Evolutionary conservation across 2,113 vertebrate genomes (phyloP).

Genomic region (Trachemys scripta): DNA sequence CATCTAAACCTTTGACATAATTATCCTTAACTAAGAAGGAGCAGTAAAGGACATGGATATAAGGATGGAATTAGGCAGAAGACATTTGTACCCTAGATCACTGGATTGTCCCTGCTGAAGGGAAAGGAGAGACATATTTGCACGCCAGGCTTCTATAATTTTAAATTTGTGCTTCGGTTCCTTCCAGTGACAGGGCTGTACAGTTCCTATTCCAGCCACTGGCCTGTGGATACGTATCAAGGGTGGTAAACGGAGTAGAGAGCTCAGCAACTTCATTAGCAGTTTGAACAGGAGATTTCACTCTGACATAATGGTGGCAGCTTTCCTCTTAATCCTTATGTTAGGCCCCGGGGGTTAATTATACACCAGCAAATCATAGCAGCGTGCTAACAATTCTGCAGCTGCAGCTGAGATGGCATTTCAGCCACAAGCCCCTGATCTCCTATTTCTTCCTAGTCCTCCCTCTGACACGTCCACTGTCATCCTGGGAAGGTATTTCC

Average conservation of each 20-base stretch:
- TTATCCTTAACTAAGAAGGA: background rate
- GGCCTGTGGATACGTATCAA: background rate
- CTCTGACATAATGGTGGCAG: background rate
- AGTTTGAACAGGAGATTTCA: background rate
- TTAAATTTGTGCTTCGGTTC: background rate
- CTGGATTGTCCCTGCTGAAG: too few species aligned
- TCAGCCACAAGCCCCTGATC: background rate
- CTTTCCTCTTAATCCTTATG: rapidly evolving
- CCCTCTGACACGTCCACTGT: rapidly evolving
- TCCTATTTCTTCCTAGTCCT: background rate
- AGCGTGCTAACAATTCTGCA: background rate
- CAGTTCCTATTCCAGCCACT: background rate
- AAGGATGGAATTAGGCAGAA: background rate
- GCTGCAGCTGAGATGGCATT: background rate
- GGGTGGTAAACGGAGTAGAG: background rate
- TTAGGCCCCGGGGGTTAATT: background rate
- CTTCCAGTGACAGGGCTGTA: background rate
- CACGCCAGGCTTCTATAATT: background rate
- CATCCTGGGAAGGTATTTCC: background rate
- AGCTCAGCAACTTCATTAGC: background rate
- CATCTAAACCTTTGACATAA: background rate
- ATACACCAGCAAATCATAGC: background rate
- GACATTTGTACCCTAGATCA: rapidly evolving
- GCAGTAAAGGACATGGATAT: background rate
- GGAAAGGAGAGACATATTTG: background rate